phyloP scores from a whole-genome alignment of 1,140 invertebrate genomes.

The Hypothenemus hampei region DNA sequence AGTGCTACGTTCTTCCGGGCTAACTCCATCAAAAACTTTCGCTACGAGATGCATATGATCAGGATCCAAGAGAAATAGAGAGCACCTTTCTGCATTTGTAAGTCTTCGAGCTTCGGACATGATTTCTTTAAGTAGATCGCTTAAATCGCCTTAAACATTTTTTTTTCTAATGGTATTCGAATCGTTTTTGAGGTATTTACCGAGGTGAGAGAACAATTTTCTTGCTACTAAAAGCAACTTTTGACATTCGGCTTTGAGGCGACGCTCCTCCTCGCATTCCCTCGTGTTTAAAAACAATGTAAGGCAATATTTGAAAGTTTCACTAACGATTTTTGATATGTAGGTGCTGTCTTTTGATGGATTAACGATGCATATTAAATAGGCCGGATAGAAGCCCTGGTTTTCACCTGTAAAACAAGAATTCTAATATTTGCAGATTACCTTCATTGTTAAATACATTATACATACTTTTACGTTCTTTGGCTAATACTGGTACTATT shows the following conservation, averaged over 20 bases:
- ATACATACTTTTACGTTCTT: conserved; percentile 26
- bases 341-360: conserved; percentile 28
- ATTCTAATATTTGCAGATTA: not conserved
- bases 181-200: conserved; percentile 3
- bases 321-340: conserved; percentile 32
- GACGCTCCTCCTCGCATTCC: conserved; percentile 63
- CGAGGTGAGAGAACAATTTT: conserved; percentile 62
- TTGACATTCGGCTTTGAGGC: conserved; percentile 67
- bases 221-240: conserved; percentile 63
- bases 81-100: conserved; percentile 75
- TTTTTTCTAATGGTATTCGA: not conserved
- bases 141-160: conserved; percentile 51
- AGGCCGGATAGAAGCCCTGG: conserved; percentile 8
- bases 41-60: conserved; percentile 72
- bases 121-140: conserved; percentile 68
- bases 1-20: conserved; percentile 42
- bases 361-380: conserved; percentile 34
- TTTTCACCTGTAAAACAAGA: not conserved
- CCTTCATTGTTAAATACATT: not conserved
- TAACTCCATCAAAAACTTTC: conserved; percentile 68
- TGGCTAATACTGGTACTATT: conserved; percentile 29
- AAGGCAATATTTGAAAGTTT: conserved; percentile 53
- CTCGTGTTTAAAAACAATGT: conserved; percentile 61
- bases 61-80: conserved; percentile 72
- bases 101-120: conserved; percentile 75